These are phyloP conservation scores for Hippocampus zosterae DNA, from an alignment of 2,113 vertebrate species.

Conservation along the genomic window DNA sequence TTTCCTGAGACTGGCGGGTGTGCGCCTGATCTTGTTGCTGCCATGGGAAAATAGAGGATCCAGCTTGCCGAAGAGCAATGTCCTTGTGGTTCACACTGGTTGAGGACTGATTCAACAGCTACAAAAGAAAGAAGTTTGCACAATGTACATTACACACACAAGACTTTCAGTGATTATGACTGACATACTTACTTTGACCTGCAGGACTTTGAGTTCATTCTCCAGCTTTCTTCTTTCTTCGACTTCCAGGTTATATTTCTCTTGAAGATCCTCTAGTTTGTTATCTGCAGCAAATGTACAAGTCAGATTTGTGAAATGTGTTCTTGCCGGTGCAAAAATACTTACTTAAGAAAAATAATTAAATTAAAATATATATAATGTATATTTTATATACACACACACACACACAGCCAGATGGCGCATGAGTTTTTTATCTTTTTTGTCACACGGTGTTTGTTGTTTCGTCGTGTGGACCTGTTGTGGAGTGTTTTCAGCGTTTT, in stretches of 20 bases:
- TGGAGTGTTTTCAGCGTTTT: too few relatives aligned
- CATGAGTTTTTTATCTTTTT: too few relatives aligned
- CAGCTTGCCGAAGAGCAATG: conserved; percentile 82
- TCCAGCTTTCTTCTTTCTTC: conserved; percentile 84
- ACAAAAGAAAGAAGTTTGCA: conserved; percentile 7
- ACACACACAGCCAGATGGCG: too few relatives aligned
- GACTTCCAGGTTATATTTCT: conserved; percentile 83
- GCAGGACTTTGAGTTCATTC: conserved; percentile 77
- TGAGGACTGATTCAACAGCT: conserved; percentile 68
- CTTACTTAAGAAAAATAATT: too few relatives aligned
- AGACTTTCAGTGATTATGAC: conserved; percentile 15
- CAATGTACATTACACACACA: neutral
- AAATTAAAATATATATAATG: too few relatives aligned
- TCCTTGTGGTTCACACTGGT: conserved; percentile 76
- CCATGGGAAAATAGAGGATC: conserved; percentile 90
- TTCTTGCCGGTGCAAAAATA: neutral
- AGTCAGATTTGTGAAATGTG: neutral
- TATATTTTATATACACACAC: too few relatives aligned
- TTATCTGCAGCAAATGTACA: conserved; percentile 65
- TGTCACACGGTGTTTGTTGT: too few relatives aligned
- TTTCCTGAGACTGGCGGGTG: conserved; percentile 54
- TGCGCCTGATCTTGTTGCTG: conserved; percentile 79
- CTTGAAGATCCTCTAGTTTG: conserved; percentile 79
- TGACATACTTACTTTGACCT: conserved; percentile 75
- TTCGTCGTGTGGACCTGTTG: too few relatives aligned